A percentile compares a stretch with the other conserved stretches of the same genome.
phyloP scores from a whole-genome alignment of 2,113 vertebrate species.

The Poecilia latipinna region DNA sequence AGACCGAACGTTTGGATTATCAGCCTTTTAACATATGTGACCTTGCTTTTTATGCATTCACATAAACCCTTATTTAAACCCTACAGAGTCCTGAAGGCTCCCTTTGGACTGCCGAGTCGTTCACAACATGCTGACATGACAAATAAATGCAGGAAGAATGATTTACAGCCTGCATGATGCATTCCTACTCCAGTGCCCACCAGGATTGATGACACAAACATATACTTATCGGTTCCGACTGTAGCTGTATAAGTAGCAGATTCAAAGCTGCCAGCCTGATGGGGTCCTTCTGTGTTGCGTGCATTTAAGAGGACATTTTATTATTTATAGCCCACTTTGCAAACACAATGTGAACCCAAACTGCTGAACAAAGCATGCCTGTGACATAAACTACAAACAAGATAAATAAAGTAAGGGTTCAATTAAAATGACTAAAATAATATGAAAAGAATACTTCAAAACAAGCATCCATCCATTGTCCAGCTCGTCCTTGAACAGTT shows the following conservation, averaged over 20 bases:
- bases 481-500: too few species aligned
- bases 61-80: neutral
- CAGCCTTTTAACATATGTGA: neutral
- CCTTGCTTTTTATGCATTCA: neutral
- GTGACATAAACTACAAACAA: neutral
- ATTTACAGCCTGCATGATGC: slow-evolving; percentile 3
- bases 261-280: slow-evolving; percentile 1
- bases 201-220: slow-evolving; percentile 2
- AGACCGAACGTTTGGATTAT: neutral
- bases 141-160: neutral
- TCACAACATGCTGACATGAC: neutral
- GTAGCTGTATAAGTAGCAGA: neutral
- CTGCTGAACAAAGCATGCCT: neutral
- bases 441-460: too few species aligned
- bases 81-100: neutral
- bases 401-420: neutral
- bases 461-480: too few species aligned
- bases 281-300: neutral
- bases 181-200: neutral
- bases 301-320: neutral
- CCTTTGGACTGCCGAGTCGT: neutral
- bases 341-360: neutral
- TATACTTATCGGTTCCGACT: neutral
- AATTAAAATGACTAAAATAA: neutral
- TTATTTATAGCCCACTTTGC: neutral